Evolutionary conservation across 2,113 vertebrate genomes (phyloP).

Genomic region (Hemicordylus capensis): DNA sequence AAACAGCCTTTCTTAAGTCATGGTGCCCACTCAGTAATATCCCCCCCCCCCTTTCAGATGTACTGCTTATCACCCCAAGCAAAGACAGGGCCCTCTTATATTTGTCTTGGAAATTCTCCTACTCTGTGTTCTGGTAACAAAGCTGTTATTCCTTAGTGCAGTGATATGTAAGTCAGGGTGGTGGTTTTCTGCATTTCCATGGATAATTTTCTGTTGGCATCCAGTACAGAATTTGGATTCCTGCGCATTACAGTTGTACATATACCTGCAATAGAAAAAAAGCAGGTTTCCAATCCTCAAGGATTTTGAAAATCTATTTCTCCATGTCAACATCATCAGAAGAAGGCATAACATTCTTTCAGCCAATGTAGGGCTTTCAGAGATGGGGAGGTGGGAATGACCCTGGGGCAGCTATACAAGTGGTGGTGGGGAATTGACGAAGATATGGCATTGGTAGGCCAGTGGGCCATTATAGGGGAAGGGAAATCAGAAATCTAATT

Average conservation of each 20-base stretch:
- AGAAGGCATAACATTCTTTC: too few species aligned
- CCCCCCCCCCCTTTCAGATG: conserved; percentile 12
- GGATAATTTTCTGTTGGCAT: neutral
- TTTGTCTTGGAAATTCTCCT: conserved; percentile 46
- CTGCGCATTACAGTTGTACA: neutral
- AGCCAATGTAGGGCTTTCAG: too few species aligned
- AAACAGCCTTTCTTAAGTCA: conserved; percentile 57
- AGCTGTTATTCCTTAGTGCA: conserved; percentile 46
- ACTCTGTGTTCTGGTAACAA: conserved; percentile 32
- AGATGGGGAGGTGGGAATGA: too few species aligned
- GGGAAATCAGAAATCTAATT: too few species aligned
- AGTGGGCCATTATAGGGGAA: too few species aligned
- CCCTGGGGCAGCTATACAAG: too few species aligned
- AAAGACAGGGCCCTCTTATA: conserved; percentile 16
- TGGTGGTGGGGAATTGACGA: too few species aligned
- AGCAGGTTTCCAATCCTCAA: neutral
- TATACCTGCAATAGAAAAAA: conserved; percentile 33
- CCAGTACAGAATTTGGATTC: neutral
- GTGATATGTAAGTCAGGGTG: conserved; percentile 50
- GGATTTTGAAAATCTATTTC: neutral
- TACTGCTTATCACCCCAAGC: conserved; percentile 50
- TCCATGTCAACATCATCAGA: too few species aligned
- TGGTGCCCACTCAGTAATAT: conserved; percentile 31
- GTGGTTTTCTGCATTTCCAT: conserved; percentile 10
- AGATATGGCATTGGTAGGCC: too few species aligned